A percentile compares a stretch with the other conserved stretches of the same genome.
Evolutionary conservation across 2,797 vertebrate species (phyloP).

Genomic region (Intellagama lesueurii): DNA sequence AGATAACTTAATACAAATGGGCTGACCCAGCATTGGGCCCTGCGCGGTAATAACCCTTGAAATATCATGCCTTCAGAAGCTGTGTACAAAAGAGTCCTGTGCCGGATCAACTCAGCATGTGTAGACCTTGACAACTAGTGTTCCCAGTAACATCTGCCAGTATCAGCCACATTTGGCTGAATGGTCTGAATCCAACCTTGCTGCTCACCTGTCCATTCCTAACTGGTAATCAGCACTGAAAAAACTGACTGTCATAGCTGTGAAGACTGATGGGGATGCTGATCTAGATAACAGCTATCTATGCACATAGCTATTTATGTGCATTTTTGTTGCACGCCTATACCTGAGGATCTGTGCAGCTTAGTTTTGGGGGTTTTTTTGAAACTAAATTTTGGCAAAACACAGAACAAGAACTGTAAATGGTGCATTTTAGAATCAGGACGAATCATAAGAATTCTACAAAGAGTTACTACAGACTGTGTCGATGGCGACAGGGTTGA

Average conservation of each 20-base stretch:
- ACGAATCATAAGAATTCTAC: not conserved
- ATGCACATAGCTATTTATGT: not conserved
- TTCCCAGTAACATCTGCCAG: not conserved
- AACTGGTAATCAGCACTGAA: not conserved
- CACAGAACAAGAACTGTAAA: not conserved
- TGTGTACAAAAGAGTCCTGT: not conserved
- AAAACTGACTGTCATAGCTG: not conserved
- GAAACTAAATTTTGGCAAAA: not conserved
- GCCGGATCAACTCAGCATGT: not conserved
- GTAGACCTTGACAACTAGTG: not conserved
- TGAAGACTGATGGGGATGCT: not conserved
- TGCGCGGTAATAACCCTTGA: not conserved
- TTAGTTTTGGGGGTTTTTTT: not conserved
- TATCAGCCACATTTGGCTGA: not conserved
- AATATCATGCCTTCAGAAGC: not conserved
- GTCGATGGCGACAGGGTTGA: too few species aligned
- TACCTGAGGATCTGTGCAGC: not conserved
- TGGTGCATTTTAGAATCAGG: not conserved
- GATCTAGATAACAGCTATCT: too few species aligned
- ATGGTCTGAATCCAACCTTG: not conserved
- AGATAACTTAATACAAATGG: not conserved
- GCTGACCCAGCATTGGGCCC: not conserved
- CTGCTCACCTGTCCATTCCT: not conserved
- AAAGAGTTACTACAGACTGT: not conserved
- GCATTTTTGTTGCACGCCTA: not conserved